These are phyloP conservation scores for Cryptus viduatorius DNA, from an alignment of 2,888 invertebrate species.

Conservation along the genomic window DNA sequence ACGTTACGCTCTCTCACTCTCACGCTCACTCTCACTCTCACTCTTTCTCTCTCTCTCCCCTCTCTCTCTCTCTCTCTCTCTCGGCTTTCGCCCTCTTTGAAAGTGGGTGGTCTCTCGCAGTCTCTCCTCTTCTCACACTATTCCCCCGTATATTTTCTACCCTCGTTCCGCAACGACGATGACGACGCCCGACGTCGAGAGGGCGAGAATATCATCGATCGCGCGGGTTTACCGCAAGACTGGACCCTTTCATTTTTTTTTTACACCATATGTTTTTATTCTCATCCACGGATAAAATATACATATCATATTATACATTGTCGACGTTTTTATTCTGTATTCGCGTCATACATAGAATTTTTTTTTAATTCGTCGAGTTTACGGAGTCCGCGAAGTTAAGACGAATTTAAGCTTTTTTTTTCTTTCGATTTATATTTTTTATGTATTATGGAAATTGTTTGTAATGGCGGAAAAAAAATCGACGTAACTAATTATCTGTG, in stretches of 20 bases:
- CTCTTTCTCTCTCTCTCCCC: too few relatives aligned
- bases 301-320: not conserved
- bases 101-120: slow-evolving; percentile 19
- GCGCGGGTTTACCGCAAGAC: slow-evolving; percentile 21
- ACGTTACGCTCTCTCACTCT: slow-evolving; percentile 19
- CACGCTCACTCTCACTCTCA: too few relatives aligned
- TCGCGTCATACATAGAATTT: not conserved
- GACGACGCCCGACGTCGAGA: slow-evolving; percentile 24
- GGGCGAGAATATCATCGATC: slow-evolving; percentile 61
- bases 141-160: slow-evolving; percentile 28
- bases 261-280: slow-evolving; percentile 10
- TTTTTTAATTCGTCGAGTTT: not conserved
- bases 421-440: not conserved
- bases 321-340: not conserved
- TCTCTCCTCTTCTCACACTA: slow-evolving; percentile 31
- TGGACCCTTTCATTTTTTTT: slow-evolving; percentile 22
- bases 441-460: not conserved
- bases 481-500: not conserved
- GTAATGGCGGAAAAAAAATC: not conserved
- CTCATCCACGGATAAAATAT: not conserved
- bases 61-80: too few relatives aligned
- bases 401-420: not conserved
- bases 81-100: slow-evolving; percentile 23
- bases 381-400: not conserved
- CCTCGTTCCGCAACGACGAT: slow-evolving; percentile 25